These are phyloP conservation scores for Myanophis thanlyinensis DNA, from an alignment of 2,113 vertebrate genomes.

Conservation along the genomic window DNA sequence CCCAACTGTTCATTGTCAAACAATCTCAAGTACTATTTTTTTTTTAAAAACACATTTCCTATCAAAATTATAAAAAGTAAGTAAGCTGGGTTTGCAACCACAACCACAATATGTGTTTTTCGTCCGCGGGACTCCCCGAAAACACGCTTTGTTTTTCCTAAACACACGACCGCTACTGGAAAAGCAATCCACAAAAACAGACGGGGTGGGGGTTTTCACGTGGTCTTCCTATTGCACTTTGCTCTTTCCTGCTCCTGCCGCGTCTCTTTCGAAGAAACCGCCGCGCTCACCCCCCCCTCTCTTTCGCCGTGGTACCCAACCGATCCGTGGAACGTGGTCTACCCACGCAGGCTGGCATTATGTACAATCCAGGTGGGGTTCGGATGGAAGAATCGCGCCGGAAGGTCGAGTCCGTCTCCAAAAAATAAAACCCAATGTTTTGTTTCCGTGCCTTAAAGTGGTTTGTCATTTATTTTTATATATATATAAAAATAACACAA, in stretches of 20 bases:
- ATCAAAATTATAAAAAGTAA: slow-evolving; percentile 20
- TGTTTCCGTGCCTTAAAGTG: slow-evolving; percentile 53
- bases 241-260: slow-evolving; percentile 43
- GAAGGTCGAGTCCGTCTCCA: slow-evolving; percentile 34
- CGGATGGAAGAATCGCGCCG: slow-evolving; percentile 23
- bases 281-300: not conserved
- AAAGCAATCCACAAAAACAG: slow-evolving; percentile 22
- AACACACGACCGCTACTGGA: not conserved
- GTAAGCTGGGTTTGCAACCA: slow-evolving; percentile 10
- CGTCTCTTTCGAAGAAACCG: slow-evolving; percentile 13
- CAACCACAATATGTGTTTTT: not conserved
- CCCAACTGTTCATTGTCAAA: not conserved
- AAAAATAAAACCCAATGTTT: slow-evolving; percentile 63
- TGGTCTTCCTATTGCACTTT: slow-evolving; percentile 62
- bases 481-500: too few species aligned
- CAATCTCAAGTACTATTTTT: not conserved
- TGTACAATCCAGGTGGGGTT: not conserved
- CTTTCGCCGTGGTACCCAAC: not conserved
- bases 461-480: slow-evolving; percentile 40
- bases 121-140: not conserved
- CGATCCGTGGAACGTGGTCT: too few species aligned
- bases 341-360: not conserved
- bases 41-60: not conserved
- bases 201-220: too few species aligned
- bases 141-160: not conserved